Percentiles rank a stretch among this genome's conserved stretches.
Evolutionary conservation across 2,888 invertebrate genomes (phyloP).

Genomic region (Xestia c-nigrum): DNA sequence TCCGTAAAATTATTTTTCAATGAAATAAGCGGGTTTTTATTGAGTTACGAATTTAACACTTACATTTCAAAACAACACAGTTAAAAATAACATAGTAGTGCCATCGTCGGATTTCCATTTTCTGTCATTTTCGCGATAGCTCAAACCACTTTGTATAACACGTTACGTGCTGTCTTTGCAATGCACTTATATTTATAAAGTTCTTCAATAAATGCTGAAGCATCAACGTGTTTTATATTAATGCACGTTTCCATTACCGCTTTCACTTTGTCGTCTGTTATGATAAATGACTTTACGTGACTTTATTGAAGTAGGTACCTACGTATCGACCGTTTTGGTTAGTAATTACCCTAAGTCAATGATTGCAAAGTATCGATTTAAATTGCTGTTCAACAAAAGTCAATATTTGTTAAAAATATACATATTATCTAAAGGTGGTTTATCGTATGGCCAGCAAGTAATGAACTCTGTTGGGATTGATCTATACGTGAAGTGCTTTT

Average conservation of each 20-base stretch:
- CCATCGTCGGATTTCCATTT: conserved; percentile 84
- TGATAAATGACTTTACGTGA: conserved; percentile 25
- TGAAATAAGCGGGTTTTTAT: not conserved
- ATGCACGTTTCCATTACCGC: conserved; percentile 62
- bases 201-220: conserved; percentile 47
- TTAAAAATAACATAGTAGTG: conserved; percentile 77
- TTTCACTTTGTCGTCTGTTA: conserved; percentile 13
- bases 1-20: not conserved
- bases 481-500: not conserved
- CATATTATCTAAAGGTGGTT: not conserved
- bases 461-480: not conserved
- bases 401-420: not conserved
- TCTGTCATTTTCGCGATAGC: conserved; percentile 80
- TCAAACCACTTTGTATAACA: conserved; percentile 62
- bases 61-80: conserved; percentile 73
- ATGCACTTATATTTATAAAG: conserved; percentile 69
- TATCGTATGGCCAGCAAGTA: not conserved
- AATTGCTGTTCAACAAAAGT: not conserved
- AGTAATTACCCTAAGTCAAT: not conserved
- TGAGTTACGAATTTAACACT: conserved; percentile 59
- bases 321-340: not conserved
- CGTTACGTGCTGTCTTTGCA: conserved; percentile 63
- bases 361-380: not conserved
- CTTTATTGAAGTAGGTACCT: conserved; percentile 17
- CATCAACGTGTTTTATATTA: conserved; percentile 45